A percentile compares a stretch with the other conserved stretches of the same genome.
These are phyloP conservation scores for Phengaris arion DNA, from an alignment of 2,888 invertebrate species.

Conservation along the genomic window DNA sequence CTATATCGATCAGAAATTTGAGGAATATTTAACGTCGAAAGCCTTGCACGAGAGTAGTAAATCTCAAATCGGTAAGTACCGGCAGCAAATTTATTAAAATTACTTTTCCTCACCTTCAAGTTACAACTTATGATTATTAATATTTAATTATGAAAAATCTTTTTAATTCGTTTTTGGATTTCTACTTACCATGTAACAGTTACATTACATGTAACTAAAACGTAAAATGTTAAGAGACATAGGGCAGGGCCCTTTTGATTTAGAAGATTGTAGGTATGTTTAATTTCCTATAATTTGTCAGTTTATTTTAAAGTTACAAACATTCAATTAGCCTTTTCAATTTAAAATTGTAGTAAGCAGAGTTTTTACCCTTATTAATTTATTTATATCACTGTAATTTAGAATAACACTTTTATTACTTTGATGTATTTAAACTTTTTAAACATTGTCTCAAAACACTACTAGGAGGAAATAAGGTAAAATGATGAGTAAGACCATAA, in stretches of 20 bases:
- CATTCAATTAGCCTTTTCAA: background rate
- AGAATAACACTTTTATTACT: no score
- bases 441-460: no score
- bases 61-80: constrained; percentile 80
- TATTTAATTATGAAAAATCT: background rate
- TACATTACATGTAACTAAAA: background rate
- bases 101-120: background rate
- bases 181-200: no score
- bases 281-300: background rate
- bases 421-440: no score
- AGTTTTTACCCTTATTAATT: no score
- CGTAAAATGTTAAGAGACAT: no score
- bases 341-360: no score
- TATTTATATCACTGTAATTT: no score
- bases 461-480: no score
- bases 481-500: no score
- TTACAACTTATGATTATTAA: background rate
- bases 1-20: constrained; percentile 80
- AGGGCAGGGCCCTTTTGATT: background rate
- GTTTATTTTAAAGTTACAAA: background rate
- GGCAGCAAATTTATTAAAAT: constrained; percentile 33
- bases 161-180: background rate
- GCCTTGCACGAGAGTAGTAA: constrained; percentile 85
- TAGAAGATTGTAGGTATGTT: constrained; percentile 7
- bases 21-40: constrained; percentile 85